Evolutionary conservation across 2,888 invertebrate species (phyloP), one percentile per base, ranked within the genome.

Genomic region (Neoaliturus tenellus): DNA sequence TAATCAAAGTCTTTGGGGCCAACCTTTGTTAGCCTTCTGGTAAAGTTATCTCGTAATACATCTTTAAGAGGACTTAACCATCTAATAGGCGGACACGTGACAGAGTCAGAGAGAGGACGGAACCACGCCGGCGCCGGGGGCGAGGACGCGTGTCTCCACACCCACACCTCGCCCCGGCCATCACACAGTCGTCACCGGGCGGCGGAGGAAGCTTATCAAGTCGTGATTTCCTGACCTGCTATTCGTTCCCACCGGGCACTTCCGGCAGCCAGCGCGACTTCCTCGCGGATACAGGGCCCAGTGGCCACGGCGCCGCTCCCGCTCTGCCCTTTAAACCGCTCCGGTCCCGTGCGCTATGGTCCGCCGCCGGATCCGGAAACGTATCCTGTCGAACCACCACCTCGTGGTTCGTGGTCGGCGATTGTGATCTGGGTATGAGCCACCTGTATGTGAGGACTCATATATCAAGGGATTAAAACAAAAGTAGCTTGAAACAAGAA

Each of bases 211-310:
- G 75, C 75, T 75, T 75, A 75, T 75, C 75, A 75, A 75, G 75
- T 75, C 75, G 75, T 75, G 75, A 75, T 75, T 75, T 75, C 75
- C 75, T 44, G 75, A 75, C 75, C 75, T 41, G 75, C 75, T 75
- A 75, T 75, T 81, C 44, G 81, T 81, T 81, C 81, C 67, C 81
- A 81, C 80, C 51, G 62, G 39, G 67, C 12, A 44, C 23, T 44
- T 81, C 44, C 81, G 44, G 81, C 28, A 8, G n/a, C 67, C 44
- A 25, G 17, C n/a, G 23, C 62, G 44, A 67, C 67, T 67, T 81
- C 62, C 81, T 67, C 67, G 48, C 81, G 81, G 81, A 81, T 81
- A 67, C 81, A 81, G 81, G 81, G 81, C 81, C 81, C 67, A 81
- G 67, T 81, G 81, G 81, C 67, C 44, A 81, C 67, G 25, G 81